phyloP scores from a whole-genome alignment of 2,113 vertebrate genomes.

The Sinocyclocheilus maitianheensis region DNA sequence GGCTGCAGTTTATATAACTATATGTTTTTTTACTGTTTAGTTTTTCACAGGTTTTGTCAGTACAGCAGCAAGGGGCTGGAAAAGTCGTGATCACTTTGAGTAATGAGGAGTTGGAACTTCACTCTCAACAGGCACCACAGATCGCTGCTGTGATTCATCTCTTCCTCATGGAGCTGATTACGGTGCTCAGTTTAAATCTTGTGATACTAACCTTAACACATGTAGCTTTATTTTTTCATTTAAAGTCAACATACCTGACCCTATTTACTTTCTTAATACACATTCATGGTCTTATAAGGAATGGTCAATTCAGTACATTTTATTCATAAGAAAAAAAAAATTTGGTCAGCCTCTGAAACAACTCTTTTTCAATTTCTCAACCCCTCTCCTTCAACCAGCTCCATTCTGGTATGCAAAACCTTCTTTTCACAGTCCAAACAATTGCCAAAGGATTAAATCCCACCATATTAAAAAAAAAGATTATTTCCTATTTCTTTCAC shows the following conservation, averaged over 20 bases:
- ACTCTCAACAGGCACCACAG: constrained; percentile 74
- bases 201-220: neutral
- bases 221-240: neutral
- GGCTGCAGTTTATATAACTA: neutral
- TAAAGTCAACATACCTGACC: neutral
- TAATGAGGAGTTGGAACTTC: constrained; percentile 79
- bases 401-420: too few relatives aligned
- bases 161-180: constrained; percentile 84
- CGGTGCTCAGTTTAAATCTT: constrained; percentile 69
- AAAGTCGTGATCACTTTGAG: constrained; percentile 79
- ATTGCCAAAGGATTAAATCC: too few relatives aligned
- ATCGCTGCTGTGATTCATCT: constrained; percentile 80
- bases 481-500: too few relatives aligned
- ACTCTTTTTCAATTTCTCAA: too few relatives aligned
- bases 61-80: constrained; percentile 69
- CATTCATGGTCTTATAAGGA: too few relatives aligned
- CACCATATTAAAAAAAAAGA: too few relatives aligned
- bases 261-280: too few relatives aligned
- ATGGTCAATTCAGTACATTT: too few relatives aligned
- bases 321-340: too few relatives aligned
- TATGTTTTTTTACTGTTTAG: constrained; percentile 67
- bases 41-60: constrained; percentile 87
- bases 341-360: too few relatives aligned
- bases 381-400: too few relatives aligned
- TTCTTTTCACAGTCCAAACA: too few relatives aligned